Conservation (phyloP, 2,113 vertebrate genomes). For the Macrotis lagotis region DNA sequence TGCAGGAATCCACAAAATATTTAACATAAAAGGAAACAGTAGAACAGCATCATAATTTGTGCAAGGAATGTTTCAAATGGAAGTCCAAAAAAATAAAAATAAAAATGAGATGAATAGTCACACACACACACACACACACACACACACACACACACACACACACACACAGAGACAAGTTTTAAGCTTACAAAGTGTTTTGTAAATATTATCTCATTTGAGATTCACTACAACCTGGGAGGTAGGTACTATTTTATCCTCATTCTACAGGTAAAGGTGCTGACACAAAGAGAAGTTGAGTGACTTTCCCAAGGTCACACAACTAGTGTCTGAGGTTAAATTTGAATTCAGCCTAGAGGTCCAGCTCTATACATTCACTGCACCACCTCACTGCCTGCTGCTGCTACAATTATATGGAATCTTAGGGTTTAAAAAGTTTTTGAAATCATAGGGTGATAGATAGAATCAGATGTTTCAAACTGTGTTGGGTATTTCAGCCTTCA, state of each 20-base stretch:
- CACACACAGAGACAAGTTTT: background rate
- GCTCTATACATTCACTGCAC: background rate
- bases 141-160: background rate
- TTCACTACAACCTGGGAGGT: constrained; percentile 17
- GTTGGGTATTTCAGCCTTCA: background rate
- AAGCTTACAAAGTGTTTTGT: background rate
- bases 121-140: background rate
- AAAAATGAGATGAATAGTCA: background rate
- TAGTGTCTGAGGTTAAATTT: background rate
- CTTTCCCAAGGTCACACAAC: background rate
- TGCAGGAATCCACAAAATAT: background rate
- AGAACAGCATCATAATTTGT: background rate
- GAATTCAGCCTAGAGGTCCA: background rate
- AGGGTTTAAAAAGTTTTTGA: background rate
- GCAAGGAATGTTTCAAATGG: background rate
- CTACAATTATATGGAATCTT: background rate
- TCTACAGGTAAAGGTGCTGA: background rate
- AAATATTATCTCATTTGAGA: constrained; percentile 14
- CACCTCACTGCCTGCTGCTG: background rate
- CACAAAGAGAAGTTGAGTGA: background rate
- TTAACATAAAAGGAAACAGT: background rate
- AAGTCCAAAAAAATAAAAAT: background rate
- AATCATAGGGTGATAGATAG: too few species aligned
- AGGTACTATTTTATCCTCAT: background rate
- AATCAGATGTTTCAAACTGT: too few species aligned